phyloP scores from a whole-genome alignment of 2,113 vertebrate genomes.

The Fregetta grallaria region DNA sequence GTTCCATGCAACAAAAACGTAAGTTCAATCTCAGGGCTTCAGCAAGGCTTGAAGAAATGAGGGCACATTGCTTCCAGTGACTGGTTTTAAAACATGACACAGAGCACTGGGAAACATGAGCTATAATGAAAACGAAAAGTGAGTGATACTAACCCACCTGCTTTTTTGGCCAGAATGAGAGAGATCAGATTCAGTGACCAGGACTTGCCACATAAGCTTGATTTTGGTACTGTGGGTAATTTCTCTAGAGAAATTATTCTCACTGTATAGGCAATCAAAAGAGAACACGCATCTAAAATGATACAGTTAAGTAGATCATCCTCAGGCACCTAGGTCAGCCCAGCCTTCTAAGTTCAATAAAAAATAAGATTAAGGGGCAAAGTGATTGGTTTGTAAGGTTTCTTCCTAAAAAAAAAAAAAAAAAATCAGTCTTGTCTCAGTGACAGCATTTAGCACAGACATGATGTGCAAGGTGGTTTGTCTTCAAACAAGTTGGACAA shows the following conservation, averaged over 20 bases:
- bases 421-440: neutral
- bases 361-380: neutral
- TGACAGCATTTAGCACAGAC: neutral
- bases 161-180: neutral
- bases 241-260: neutral
- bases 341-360: neutral
- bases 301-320: neutral
- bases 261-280: neutral
- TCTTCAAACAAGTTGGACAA: neutral
- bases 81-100: slow-evolving; percentile 22
- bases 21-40: neutral
- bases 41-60: slow-evolving; percentile 4
- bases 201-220: neutral
- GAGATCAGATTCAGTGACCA: neutral
- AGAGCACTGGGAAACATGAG: neutral
- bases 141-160: neutral
- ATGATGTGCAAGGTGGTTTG: neutral
- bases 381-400: neutral
- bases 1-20: neutral
- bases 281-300: neutral
- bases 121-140: neutral
- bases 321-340: neutral
- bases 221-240: neutral
- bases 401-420: neutral
- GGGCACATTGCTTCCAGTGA: slow-evolving; percentile 2